Evolutionary conservation across 2,113 vertebrate genomes (phyloP).

Genomic region (Hypomesus transpacificus): DNA sequence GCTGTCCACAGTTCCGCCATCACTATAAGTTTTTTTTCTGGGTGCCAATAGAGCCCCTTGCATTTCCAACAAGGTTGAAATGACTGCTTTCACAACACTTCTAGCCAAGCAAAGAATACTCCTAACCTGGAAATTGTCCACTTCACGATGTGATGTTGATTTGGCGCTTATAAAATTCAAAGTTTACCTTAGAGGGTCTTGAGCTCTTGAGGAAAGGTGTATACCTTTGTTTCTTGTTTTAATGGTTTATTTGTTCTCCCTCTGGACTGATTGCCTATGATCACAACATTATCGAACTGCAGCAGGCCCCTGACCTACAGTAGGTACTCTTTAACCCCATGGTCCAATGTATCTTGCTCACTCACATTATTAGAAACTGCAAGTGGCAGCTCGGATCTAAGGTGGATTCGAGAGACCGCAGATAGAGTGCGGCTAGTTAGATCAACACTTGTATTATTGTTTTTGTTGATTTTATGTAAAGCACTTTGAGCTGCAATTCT

Average conservation of each 20-base stretch:
- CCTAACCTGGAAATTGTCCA: neutral
- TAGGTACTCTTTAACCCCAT: neutral
- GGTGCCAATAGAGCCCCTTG: neutral
- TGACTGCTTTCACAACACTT: slow-evolving; percentile 8
- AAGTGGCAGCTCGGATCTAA: too few relatives aligned
- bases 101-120: neutral
- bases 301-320: neutral
- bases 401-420: too few relatives aligned
- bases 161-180: slow-evolving; percentile 4
- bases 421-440: too few relatives aligned
- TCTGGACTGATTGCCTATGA: neutral
- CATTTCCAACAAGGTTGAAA: neutral
- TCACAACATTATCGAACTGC: neutral
- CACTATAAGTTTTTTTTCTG: neutral
- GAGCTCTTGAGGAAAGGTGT: neutral
- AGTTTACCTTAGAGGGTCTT: neutral
- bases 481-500: too few relatives aligned
- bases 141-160: neutral
- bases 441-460: too few relatives aligned
- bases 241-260: neutral
- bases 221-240: neutral
- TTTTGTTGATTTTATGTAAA: too few relatives aligned
- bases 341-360: neutral
- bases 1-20: too few relatives aligned
- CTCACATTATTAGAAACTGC: too few relatives aligned